A percentile compares a stretch with the other conserved stretches of the same genome.
Evolutionary conservation across 2,888 invertebrate genomes (phyloP).

Genomic region (Acanthosepion pharaonis): DNA sequence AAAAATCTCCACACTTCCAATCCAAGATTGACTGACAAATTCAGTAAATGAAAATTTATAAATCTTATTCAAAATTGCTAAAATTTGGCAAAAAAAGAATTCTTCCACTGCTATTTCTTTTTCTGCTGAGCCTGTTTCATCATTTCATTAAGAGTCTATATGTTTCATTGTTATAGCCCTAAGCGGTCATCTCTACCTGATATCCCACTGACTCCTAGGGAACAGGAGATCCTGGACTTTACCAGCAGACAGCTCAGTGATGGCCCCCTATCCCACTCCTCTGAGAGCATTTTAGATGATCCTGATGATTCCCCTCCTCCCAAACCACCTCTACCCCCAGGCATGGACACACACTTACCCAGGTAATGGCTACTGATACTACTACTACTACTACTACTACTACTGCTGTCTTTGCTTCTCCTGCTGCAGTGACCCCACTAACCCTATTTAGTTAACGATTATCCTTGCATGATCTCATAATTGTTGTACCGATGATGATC

Average conservation of each 20-base stretch:
- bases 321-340: constrained; percentile 89
- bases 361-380: constrained; percentile 53
- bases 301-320: constrained; percentile 81
- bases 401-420: not conserved
- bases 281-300: constrained; percentile 62
- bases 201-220: constrained; percentile 73
- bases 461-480: not conserved
- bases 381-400: constrained; percentile 13
- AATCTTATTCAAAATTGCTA: too few species aligned
- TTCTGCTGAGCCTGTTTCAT: not conserved
- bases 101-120: not conserved
- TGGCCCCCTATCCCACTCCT: constrained; percentile 65
- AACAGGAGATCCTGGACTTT: constrained; percentile 73
- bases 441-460: not conserved
- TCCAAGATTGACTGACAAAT: too few species aligned
- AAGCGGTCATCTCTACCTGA: constrained; percentile 71
- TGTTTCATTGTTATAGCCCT: constrained; percentile 53
- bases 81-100: not conserved
- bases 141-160: constrained; percentile 12
- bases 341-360: constrained; percentile 58
- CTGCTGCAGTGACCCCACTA: not conserved
- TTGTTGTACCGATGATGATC: not conserved
- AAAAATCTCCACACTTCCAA: too few species aligned
- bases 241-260: constrained; percentile 68
- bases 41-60: too few species aligned